Evolutionary conservation across 1,140 invertebrate genomes (phyloP), one percentile per base, ranked within the genome.

Genomic region (Trigoniulus corallinus): DNA sequence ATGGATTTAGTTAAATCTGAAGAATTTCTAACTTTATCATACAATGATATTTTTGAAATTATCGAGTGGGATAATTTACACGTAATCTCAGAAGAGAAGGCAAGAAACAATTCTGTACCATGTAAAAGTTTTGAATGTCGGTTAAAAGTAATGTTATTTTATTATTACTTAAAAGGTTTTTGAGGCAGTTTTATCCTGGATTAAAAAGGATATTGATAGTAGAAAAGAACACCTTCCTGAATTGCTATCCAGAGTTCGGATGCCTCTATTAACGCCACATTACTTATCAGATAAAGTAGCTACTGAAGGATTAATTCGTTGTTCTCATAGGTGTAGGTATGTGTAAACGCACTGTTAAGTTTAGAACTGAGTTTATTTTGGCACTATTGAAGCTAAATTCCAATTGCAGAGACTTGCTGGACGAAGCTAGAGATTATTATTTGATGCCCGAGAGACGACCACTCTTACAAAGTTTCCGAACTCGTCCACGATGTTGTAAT

Each of bases 361-460:
- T n/a, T n/a, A n/a, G n/a, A n/a, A n/a, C n/a, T n/a, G n/a, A 48
- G 18, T 37, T n/a, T 37, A 18, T 12, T 2, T 47, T 37, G 3
- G 2, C 22, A 26, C 41, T 51, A 15, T 18, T 45, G 15, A 7
- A 26, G 12, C 12, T 49, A 4, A 39, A 44, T 47, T 39, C 22
- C 10, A 12, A 10, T 62, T 68, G 24, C 59, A 78, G 81, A 55
- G 84, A 88, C 69, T 67, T 88, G 40, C 62, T 88, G 27, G 84
- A 88, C 61, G 84, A 88, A 67, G 84, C 84, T 7, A 76, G 82
- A 63, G 83, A 86, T 59, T 87, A 82, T 67, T 81, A 85, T 64
- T 65, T 88, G 26, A 79, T 93, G 73, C 88, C 87, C 15, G 85
- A 89, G 65, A 69, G 87, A 54, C 65, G 85, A 27, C 70, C 74